Conservation (phyloP, 2,888 invertebrate genomes). For the Physocephala rufipes region DNA sequence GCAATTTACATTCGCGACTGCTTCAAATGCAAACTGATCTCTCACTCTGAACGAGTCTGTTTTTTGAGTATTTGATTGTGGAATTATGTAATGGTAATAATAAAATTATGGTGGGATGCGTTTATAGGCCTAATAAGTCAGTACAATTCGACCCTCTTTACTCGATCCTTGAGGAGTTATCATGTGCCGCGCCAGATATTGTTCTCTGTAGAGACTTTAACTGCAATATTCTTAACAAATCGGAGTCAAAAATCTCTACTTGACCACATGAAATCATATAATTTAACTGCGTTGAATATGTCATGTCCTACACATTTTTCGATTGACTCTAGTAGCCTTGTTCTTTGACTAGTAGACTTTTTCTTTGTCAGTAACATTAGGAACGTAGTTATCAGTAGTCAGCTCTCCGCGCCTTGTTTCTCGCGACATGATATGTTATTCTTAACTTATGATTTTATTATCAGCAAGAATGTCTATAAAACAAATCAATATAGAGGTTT, state of each 20-base stretch:
- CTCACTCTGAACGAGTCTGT: not conserved
- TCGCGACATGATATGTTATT: conserved; percentile 12
- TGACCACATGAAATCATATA: not conserved
- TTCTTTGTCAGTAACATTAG: not conserved
- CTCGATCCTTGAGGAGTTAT: not conserved
- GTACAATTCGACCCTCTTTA: not conserved
- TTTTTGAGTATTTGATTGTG: not conserved
- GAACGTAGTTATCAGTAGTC: not conserved
- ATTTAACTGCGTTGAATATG: not conserved
- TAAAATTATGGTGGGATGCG: not conserved
- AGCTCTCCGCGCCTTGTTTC: not conserved
- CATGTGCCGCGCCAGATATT: not conserved
- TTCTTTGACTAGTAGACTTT: no score
- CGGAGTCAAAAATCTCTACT: not conserved
- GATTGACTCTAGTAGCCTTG: no score
- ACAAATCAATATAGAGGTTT: not conserved
- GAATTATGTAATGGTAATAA: not conserved
- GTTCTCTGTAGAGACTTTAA: not conserved
- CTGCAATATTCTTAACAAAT: not conserved
- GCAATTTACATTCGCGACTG: conserved; percentile 1
- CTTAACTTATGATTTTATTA: conserved; percentile 1
- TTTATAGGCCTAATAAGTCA: no score
- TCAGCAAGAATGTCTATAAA: not conserved
- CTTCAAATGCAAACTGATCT: conserved; percentile 2
- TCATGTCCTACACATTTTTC: not conserved